These are phyloP conservation scores for Machimus atricapillus DNA, from an alignment of 2,888 invertebrate genomes.

Conservation along the genomic window DNA sequence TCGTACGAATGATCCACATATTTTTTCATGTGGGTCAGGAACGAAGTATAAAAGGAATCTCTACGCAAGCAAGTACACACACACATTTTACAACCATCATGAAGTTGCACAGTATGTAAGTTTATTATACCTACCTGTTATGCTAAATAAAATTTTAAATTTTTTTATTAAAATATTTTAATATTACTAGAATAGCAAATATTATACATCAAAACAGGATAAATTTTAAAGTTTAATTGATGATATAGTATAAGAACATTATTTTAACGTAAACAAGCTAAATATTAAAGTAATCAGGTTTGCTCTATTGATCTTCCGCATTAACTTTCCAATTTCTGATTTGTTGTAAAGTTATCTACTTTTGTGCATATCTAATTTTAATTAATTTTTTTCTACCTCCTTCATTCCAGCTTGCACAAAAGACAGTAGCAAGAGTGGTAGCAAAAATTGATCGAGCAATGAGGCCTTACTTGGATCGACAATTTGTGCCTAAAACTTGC, in stretches of 20 bases:
- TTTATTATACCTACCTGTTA: neutral
- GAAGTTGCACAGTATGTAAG: conserved; percentile 71
- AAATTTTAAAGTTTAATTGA: neutral
- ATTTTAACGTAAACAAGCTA: no score
- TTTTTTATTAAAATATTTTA: no score
- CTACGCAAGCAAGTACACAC: conserved; percentile 64
- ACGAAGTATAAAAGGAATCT: conserved; percentile 70
- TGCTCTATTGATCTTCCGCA: no score
- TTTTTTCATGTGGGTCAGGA: conserved; percentile 72
- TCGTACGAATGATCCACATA: conserved; percentile 70
- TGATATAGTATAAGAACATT: no score
- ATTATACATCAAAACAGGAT: neutral
- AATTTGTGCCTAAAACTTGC: conserved; percentile 58
- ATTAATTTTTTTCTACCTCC: neutral
- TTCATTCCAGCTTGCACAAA: neutral
- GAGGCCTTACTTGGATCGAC: neutral
- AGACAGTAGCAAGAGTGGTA: neutral
- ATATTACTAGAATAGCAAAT: no score
- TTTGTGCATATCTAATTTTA: neutral
- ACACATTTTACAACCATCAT: conserved; percentile 67
- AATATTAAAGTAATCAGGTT: no score
- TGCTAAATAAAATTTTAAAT: neutral
- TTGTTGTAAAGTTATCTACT: no score
- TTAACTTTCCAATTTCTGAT: no score
- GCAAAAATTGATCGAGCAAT: neutral